Conservation (phyloP, 2,113 vertebrate species). For the Mobula hypostoma region DNA sequence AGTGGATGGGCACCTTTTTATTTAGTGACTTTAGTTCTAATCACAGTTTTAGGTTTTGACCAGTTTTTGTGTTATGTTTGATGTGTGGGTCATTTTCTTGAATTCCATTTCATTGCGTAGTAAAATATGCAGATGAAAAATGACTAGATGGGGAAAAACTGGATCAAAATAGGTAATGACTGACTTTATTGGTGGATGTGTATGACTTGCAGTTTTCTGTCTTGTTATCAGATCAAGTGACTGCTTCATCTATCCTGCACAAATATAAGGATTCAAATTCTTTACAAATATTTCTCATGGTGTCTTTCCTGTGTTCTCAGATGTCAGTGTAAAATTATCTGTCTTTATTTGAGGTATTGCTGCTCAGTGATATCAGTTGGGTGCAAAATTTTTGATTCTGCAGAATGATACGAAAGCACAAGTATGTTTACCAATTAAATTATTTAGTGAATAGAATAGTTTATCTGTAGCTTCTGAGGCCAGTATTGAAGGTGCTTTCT, state of each 20-base stretch:
- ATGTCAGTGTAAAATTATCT: conserved; percentile 31
- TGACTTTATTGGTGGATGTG: background rate
- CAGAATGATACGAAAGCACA: conserved; percentile 27
- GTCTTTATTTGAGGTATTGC: conserved; percentile 10
- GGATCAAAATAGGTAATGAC: background rate
- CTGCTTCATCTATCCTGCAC: background rate
- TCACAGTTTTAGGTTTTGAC: background rate
- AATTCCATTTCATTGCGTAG: background rate
- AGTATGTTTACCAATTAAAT: conserved; percentile 30
- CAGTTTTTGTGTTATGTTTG: background rate
- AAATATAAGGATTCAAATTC: background rate
- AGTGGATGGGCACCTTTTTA: background rate
- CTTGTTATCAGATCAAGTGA: background rate
- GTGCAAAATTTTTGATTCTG: conserved; percentile 30
- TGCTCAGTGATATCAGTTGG: conserved; percentile 29
- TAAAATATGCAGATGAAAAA: background rate
- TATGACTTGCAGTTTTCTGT: background rate
- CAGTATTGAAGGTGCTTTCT: background rate
- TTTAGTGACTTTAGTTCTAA: background rate
- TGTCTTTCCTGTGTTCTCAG: background rate
- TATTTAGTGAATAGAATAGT: conserved; percentile 22
- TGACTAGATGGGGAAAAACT: background rate
- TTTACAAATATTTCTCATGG: background rate
- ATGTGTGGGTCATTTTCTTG: background rate
- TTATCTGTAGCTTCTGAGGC: background rate